These are phyloP conservation scores for Campoletis raptor DNA, from an alignment of 2,888 invertebrate genomes.

Conservation along the genomic window DNA sequence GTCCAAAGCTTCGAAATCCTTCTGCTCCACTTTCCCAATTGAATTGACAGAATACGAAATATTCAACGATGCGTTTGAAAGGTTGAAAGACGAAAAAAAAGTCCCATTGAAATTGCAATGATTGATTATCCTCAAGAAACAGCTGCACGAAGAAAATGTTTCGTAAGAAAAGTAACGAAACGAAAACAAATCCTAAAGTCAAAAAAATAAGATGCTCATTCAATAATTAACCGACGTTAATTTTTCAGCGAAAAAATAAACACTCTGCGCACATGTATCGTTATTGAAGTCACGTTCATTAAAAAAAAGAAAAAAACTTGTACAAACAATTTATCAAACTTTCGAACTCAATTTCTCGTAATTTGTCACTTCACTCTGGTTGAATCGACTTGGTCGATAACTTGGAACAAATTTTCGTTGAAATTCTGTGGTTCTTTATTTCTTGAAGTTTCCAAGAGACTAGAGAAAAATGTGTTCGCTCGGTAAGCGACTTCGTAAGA, in stretches of 20 bases:
- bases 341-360: neutral
- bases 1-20: neutral
- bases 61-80: neutral
- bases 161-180: neutral
- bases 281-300: neutral
- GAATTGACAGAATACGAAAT: neutral
- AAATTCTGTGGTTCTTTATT: neutral
- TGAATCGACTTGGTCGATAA: neutral
- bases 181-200: constrained; percentile 1
- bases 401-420: neutral
- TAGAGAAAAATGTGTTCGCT: constrained; percentile 22
- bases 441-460: neutral
- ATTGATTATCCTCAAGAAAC: neutral
- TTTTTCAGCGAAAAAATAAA: neutral
- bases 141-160: neutral
- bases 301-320: constrained; percentile 14
- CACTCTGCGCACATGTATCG: neutral
- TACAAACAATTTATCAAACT: neutral
- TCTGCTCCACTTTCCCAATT: neutral
- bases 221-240: neutral
- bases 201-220: neutral
- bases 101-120: neutral
- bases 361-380: neutral
- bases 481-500: constrained; percentile 38
- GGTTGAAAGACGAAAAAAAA: neutral